Percentiles rank a stretch among this genome's conserved stretches.
Evolutionary conservation across 2,888 invertebrate species (phyloP).

Genomic region (Oxyteleia sp.): DNA sequence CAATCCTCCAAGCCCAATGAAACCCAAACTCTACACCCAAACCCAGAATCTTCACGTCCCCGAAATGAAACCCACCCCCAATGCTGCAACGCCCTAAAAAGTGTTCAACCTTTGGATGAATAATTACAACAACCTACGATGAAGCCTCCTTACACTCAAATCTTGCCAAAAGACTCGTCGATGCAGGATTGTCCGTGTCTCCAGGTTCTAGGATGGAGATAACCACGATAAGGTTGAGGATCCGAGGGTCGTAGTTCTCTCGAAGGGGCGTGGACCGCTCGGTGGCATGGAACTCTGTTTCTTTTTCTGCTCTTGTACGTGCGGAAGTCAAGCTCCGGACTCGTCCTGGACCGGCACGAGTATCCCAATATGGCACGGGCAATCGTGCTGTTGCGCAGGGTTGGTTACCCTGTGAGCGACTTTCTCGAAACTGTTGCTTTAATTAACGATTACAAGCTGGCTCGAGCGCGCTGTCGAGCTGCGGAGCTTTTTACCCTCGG

Average conservation of each 20-base stretch:
- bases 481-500: too few species aligned
- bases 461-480: too few species aligned
- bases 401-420: slow-evolving; percentile 83
- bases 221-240: slow-evolving; percentile 13
- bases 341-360: slow-evolving; percentile 73
- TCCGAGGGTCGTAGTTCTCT: slow-evolving; percentile 54
- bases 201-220: slow-evolving; percentile 50
- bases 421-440: too few species aligned
- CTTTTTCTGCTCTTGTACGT: slow-evolving; percentile 67
- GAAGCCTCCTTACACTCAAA: slow-evolving; percentile 54
- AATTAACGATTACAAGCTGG: too few species aligned
- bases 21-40: neutral
- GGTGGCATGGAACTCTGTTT: slow-evolving; percentile 60
- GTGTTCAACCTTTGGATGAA: neutral
- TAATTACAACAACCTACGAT: too few species aligned
- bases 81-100: neutral
- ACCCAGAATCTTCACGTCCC: too few species aligned
- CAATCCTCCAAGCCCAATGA: slow-evolving; percentile 2
- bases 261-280: slow-evolving; percentile 61
- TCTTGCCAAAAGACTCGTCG: slow-evolving; percentile 49
- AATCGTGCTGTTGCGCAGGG: slow-evolving; percentile 85
- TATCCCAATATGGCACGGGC: slow-evolving; percentile 74
- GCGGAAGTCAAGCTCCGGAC: slow-evolving; percentile 70
- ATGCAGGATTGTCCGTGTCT: slow-evolving; percentile 24
- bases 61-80: too few species aligned